phyloP scores from a whole-genome alignment of 2,113 vertebrate genomes.

The Herpetotheres cachinnans region DNA sequence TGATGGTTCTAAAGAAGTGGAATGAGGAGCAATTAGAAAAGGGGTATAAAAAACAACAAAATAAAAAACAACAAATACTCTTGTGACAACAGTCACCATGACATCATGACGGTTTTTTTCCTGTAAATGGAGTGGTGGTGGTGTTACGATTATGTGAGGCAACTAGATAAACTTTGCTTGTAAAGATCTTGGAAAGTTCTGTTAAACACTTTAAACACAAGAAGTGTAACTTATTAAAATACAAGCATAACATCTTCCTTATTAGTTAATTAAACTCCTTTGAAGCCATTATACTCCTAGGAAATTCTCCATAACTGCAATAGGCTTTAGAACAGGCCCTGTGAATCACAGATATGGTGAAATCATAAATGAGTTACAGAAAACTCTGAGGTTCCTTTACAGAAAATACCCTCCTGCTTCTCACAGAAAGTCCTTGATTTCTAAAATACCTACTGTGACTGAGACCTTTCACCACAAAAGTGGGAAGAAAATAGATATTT shows the following conservation, averaged over 20 bases:
- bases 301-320: neutral
- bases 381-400: neutral
- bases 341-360: neutral
- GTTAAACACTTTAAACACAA: neutral
- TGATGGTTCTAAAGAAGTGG: neutral
- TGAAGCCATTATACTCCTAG: neutral
- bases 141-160: neutral
- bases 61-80: neutral
- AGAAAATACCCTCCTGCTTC: neutral
- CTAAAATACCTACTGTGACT: neutral
- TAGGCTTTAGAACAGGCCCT: neutral
- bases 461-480: neutral
- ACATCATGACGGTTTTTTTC: neutral
- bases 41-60: neutral
- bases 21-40: neutral
- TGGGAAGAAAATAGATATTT: neutral
- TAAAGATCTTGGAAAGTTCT: neutral
- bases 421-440: neutral
- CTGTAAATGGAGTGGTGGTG: neutral
- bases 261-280: neutral
- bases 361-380: neutral
- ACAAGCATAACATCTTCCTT: neutral
- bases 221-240: neutral
- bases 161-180: neutral
- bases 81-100: neutral